Conservation (phyloP, 2,113 vertebrate genomes). For the Rhombomys opimus region DNA sequence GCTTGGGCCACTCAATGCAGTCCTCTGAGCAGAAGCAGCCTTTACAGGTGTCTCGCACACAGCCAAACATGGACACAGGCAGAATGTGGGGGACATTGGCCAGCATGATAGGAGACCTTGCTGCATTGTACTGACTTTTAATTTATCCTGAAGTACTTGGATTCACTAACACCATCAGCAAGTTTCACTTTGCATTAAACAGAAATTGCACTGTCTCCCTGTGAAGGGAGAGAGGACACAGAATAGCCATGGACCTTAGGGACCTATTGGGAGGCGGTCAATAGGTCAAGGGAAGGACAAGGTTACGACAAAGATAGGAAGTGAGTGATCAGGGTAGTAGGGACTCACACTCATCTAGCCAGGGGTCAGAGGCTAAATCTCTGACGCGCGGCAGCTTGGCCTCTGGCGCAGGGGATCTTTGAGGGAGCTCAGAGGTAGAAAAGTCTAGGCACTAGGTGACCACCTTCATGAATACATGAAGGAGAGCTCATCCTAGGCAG, state of each 20-base stretch:
- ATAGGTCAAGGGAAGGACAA: accelerated
- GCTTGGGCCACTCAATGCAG: accelerated
- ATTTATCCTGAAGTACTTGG: neutral
- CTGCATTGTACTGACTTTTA: accelerated
- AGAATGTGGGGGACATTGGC: neutral
- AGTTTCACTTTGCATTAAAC: neutral
- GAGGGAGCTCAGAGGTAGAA: neutral
- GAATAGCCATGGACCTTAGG: neutral
- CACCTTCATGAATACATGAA: accelerated
- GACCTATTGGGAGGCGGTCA: too few species aligned
- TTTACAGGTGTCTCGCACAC: accelerated
- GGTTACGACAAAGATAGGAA: neutral
- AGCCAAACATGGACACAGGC: neutral
- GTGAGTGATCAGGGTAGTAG: accelerated
- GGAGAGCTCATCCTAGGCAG: neutral
- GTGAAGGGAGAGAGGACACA: neutral
- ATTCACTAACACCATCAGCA: too few species aligned
- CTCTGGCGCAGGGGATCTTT: neutral
- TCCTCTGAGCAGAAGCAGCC: neutral
- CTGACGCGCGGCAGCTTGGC: neutral
- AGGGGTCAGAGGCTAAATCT: neutral
- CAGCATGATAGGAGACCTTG: accelerated
- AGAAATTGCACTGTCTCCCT: neutral
- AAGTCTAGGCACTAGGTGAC: neutral
- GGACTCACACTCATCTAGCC: accelerated